Percentiles rank a stretch among this genome's conserved stretches.
Evolutionary conservation across 53 echinoderm and acorn worm species (phyloP).

Genomic region (Actinopyga echinites): DNA sequence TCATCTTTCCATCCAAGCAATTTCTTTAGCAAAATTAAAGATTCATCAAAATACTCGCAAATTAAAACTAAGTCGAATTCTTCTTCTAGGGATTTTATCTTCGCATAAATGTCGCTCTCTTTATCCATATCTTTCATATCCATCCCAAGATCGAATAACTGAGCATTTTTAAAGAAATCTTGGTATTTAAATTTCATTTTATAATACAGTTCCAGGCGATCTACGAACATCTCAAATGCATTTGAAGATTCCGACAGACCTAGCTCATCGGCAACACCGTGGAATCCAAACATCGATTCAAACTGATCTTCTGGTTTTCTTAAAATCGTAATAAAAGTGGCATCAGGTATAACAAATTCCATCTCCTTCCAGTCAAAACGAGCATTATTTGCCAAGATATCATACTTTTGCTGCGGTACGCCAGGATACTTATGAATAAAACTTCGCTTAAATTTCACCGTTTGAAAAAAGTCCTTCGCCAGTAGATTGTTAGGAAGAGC

Average conservation of each 20-base stretch:
- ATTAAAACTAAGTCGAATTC: conserved; percentile 66
- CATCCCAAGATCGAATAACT: conserved; percentile 59
- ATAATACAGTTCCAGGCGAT: neutral
- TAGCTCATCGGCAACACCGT: conserved; percentile 38
- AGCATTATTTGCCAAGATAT: conserved; percentile 67
- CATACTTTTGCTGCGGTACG: conserved; percentile 28
- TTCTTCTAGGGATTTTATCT: conserved; percentile 49
- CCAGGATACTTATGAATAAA: conserved; percentile 1
- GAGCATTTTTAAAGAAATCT: conserved; percentile 50
- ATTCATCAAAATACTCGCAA: conserved; percentile 68
- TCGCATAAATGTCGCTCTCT: conserved; percentile 15
- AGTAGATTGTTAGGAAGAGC: conserved; percentile 46
- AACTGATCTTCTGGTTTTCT: conserved; percentile 69
- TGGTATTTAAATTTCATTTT: conserved; percentile 20
- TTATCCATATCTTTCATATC: conserved; percentile 38
- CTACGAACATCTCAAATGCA: conserved; percentile 51
- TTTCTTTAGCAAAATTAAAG: conserved; percentile 47
- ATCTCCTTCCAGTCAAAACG: conserved; percentile 61
- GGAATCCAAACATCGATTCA: conserved; percentile 73
- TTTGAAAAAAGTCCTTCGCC: conserved; percentile 2
- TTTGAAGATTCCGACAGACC: neutral
- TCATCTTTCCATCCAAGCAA: conserved; percentile 57
- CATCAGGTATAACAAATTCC: conserved; percentile 55
- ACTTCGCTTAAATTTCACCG: conserved; percentile 5
- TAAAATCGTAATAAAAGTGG: conserved; percentile 73